Conservation (phyloP, 2,797 vertebrate genomes). For the Schizothorax lantsangensis region DNA sequence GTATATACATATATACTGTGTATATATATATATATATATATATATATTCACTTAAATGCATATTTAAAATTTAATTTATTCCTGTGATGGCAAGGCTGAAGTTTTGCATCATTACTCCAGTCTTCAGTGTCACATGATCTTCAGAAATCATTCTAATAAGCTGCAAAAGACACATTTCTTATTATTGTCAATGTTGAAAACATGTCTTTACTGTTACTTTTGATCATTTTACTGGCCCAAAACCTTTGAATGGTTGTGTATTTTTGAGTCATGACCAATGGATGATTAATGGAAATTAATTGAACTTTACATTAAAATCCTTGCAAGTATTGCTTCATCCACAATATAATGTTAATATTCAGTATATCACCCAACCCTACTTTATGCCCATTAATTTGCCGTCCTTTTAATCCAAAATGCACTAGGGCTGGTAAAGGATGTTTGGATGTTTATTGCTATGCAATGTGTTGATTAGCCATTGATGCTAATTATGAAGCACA, state of each 20-base stretch:
- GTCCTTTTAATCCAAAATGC: conserved; percentile 61
- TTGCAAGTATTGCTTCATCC: neutral
- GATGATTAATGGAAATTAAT: neutral
- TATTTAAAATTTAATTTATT: no score
- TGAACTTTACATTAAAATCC: neutral
- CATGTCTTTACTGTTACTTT: neutral
- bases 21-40: neutral
- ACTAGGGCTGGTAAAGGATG: conserved; percentile 59
- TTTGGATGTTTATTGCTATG: conserved; percentile 35
- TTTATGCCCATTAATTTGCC: neutral
- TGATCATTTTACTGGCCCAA: neutral
- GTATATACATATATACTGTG: no score
- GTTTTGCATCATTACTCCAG: no score
- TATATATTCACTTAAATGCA: no score
- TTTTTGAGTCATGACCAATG: neutral
- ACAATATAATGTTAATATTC: neutral
- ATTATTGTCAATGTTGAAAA: neutral
- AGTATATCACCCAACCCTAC: neutral
- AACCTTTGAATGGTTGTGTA: neutral
- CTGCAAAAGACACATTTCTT: neutral
- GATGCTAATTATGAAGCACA: conserved; percentile 67
- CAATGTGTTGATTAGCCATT: conserved; percentile 68
- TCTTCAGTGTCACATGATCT: neutral
- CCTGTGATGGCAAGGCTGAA: neutral
- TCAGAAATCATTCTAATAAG: neutral